Evolutionary conservation across 2,797 vertebrate genomes (phyloP).

Genomic region (Semaprochilodus insignis): DNA sequence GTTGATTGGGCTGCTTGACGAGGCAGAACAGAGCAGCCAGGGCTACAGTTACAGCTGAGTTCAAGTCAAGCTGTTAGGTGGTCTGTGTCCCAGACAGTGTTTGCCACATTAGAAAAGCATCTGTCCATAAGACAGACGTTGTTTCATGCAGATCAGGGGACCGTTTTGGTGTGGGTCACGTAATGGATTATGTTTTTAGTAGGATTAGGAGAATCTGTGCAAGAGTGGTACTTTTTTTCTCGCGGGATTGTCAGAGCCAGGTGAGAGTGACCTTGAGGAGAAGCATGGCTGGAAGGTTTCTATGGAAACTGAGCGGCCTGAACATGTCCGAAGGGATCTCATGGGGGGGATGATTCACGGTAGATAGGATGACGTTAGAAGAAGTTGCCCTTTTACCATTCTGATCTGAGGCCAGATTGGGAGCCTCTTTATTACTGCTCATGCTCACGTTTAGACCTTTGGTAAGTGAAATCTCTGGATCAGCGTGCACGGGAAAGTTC

Average conservation of each 20-base stretch:
- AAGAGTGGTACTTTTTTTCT: slow-evolving; percentile 37
- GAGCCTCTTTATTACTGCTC: background rate
- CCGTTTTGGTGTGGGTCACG: background rate
- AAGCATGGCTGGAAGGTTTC: slow-evolving; percentile 28
- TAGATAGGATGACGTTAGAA: background rate
- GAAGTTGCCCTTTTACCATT: slow-evolving; percentile 5
- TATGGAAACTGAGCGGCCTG: slow-evolving; percentile 29
- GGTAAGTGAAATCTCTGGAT: background rate
- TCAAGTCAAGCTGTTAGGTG: background rate
- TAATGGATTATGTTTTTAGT: background rate
- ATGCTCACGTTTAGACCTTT: background rate
- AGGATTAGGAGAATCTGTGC: background rate
- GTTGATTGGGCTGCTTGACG: slow-evolving; percentile 5
- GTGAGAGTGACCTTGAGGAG: slow-evolving; percentile 49
- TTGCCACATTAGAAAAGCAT: background rate
- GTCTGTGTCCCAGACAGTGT: background rate
- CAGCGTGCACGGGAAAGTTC: background rate
- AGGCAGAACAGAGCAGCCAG: background rate
- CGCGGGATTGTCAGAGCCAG: slow-evolving; percentile 54
- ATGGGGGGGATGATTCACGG: background rate
- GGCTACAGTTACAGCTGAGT: background rate
- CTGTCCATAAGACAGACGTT: background rate
- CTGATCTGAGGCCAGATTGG: slow-evolving; percentile 10
- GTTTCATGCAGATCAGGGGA: background rate
- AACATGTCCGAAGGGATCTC: background rate